Conservation (phyloP, 1,140 invertebrate genomes). For the Cydia splendana region DNA sequence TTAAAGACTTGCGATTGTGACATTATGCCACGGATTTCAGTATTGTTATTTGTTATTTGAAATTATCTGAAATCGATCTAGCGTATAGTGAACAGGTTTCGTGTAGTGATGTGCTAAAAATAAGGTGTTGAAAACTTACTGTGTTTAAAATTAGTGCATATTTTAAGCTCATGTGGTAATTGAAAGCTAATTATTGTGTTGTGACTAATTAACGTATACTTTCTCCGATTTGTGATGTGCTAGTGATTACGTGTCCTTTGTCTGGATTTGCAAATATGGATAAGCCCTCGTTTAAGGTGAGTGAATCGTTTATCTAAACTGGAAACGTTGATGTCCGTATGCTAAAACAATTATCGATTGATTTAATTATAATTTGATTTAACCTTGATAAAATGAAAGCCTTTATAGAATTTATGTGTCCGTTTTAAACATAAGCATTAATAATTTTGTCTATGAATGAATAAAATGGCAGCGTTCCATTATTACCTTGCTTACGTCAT, state of each 20-base stretch:
- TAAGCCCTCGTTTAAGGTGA: constrained; percentile 43
- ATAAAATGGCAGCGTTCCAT: constrained; percentile 11
- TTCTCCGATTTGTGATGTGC: constrained; percentile 40
- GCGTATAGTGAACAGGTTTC: constrained; percentile 1
- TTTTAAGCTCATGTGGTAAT: constrained; percentile 42
- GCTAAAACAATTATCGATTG: constrained; percentile 48
- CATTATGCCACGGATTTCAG: constrained; percentile 7
- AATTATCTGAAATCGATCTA: constrained; percentile 13
- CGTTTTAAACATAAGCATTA: neutral
- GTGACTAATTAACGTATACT: constrained; percentile 39
- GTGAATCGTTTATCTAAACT: constrained; percentile 29
- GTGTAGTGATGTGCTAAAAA: constrained; percentile 46
- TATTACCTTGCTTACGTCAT: constrained; percentile 3
- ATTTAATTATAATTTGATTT: neutral
- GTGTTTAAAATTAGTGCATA: constrained; percentile 60
- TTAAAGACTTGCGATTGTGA: constrained; percentile 13
- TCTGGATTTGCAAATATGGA: constrained; percentile 44
- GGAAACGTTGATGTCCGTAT: neutral
- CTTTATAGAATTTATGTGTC: neutral
- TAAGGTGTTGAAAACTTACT: constrained; percentile 43
- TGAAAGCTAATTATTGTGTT: constrained; percentile 51
- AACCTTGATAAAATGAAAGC: neutral
- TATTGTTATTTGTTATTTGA: constrained; percentile 20
- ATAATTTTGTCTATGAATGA: neutral
- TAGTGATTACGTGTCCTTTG: constrained; percentile 39